Base-by-base conservation (phyloP, 1,140 invertebrate genomes). In the Zaprionus vittiger region DNA sequence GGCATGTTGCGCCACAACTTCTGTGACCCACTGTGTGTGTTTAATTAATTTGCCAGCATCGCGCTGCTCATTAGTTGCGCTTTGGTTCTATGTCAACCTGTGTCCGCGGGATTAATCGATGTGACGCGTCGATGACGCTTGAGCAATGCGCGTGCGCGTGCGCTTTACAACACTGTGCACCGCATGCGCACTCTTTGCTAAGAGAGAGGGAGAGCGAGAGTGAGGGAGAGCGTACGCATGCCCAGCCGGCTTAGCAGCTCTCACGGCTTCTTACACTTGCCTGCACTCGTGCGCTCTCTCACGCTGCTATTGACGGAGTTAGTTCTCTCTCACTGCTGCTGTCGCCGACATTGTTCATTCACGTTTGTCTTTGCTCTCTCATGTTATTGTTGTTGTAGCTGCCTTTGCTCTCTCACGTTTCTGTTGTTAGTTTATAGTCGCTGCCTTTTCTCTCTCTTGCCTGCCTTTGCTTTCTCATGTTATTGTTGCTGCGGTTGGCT, bases 1-100 rank as follows among this genome's bases (percentile, higher is more conserved):
- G 9, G 4, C 20, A 14, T 24, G 34, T 76, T 76, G 77, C 79
- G 52, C 61, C 12, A 47, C 17, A 72, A 81, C 79, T 49, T 75
- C 72, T 73, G 63, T 77, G 67, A 22, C 37, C 54, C 56, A 63
- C 70, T 72, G 67, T 62, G n/a, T 11, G 31, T 11, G 31, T 34
- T 34, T 76, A 79, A 82, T 85, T 85, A 85, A 85, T 85, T 75
- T 77, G 66, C 55, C 62, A 57, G 37, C 12, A 49, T 14, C 7
- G 79, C 31, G 31, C 6, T 44, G 49, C 34, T 71, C 73, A 77
- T 66, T 44, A 67, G 65, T 54, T 65, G 56, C 55, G 44, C 57
- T 11, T 63, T 54, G 11, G 55, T 71, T 79, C 77, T 76, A 41
- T 61, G 57, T n/a, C 56, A 34, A 44, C 31, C 38, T 44, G 20